Evolutionary conservation across 2,888 invertebrate genomes (phyloP), one percentile per base, ranked within the genome.

Genomic region (Pyrrhosoma nymphula): DNA sequence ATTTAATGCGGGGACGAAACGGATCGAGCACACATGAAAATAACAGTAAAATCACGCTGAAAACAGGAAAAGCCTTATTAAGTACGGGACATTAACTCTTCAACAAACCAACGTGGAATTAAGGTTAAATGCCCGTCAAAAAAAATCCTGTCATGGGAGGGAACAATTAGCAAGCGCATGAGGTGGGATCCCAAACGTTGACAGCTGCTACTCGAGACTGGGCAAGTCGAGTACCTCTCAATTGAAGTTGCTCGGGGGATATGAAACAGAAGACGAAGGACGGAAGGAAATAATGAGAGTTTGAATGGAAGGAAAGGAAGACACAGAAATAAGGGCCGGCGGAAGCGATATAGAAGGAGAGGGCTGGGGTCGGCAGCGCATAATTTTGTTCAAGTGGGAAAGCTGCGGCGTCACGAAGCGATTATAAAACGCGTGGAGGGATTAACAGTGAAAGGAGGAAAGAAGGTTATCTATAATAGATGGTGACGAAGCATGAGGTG

Each of bases 381-480:
- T 69, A 93, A 93, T 93, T 93, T 75, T 63, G 69, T 26, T 47
- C 75, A n/a, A 69, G 93, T 69, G 93, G n/a, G 47, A 93, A 93
- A 93, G 69, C 93, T 69, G 93, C 93, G 69, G 47, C 12, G 69
- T 93, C 93, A 69, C 69, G 93, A 26, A 93, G 23, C 69, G 69
- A 93, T 91, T 69, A 91, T 63, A 39, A 93, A 82, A 69, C n/a
- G n/a, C 63, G n/a, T 12, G 2, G 20, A 47, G 75, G 82, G 69
- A 69, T 93, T 93, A 63, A 47, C 35, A 69, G 30, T 55, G 47
- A 69, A 47, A 91, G 47, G n/a, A 63, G 93, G 93, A 93, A 63
- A 93, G 69, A 93, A 69, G 93, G 35, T 35, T 12, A n/a, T n/a
- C 56, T 55, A 60, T 75, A 20, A 30, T 91, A 91, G 91, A 60